These are phyloP conservation scores for Teleiodes luculella DNA, from an alignment of 2,888 invertebrate species.

Conservation along the genomic window DNA sequence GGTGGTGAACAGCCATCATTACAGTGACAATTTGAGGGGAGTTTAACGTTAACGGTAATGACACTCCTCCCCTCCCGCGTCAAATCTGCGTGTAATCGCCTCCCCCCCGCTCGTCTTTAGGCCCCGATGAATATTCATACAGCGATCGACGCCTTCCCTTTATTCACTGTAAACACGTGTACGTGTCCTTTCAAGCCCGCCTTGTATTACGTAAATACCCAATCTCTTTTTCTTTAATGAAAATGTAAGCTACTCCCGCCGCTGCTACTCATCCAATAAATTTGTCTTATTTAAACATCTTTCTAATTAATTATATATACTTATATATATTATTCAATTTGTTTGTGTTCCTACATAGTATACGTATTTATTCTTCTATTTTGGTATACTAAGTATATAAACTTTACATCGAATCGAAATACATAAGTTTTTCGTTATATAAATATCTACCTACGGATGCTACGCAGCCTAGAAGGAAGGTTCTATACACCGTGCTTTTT, in stretches of 20 bases:
- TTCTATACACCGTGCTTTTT: too few species aligned
- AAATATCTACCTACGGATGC: too few species aligned
- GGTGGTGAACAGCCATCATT: constrained; percentile 19
- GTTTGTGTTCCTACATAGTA: too few species aligned
- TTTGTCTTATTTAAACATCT: neutral
- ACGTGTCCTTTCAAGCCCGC: constrained; percentile 58
- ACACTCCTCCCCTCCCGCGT: constrained; percentile 23
- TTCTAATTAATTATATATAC: too few species aligned
- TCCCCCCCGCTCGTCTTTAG: constrained; percentile 27
- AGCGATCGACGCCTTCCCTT: constrained; percentile 61
- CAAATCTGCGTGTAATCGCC: constrained; percentile 38
- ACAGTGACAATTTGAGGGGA: constrained; percentile 29
- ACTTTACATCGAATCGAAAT: too few species aligned
- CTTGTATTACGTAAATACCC: constrained; percentile 56
- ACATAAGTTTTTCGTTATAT: too few species aligned
- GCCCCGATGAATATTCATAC: constrained; percentile 63
- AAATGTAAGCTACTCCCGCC: constrained; percentile 6
- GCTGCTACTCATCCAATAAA: neutral
- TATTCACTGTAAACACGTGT: constrained; percentile 64
- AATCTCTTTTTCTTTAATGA: constrained; percentile 30
- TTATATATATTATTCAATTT: too few species aligned
- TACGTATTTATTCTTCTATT: too few species aligned
- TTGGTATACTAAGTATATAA: too few species aligned
- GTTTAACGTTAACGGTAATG: constrained; percentile 26
- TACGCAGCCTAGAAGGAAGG: too few species aligned